Conservation (phyloP, 2,797 vertebrate genomes). For the Macrochelys suwanniensis region DNA sequence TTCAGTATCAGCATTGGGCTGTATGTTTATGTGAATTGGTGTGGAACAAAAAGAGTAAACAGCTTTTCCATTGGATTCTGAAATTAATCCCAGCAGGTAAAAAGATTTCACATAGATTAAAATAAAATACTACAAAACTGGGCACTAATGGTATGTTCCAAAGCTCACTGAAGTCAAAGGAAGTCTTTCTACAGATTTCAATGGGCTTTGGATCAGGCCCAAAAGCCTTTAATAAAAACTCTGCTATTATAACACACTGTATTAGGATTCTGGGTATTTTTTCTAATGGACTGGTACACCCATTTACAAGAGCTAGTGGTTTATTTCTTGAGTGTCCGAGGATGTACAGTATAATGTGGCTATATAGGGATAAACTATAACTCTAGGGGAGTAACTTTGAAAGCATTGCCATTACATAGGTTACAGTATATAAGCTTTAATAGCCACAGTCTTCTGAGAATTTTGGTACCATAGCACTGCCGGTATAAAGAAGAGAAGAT, state of each 20-base stretch:
- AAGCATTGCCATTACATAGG: neutral
- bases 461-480: neutral
- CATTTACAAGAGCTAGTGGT: too few species aligned
- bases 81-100: conserved; percentile 42
- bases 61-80: conserved; percentile 31
- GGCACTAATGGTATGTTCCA: neutral
- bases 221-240: conserved; percentile 16
- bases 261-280: neutral
- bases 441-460: neutral
- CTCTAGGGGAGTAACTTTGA: neutral
- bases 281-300: neutral
- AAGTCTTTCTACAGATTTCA: conserved; percentile 26
- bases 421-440: neutral
- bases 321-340: neutral
- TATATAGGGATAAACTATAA: neutral
- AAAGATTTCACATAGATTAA: conserved; percentile 45
- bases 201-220: neutral
- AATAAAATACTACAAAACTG: neutral
- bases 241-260: neutral
- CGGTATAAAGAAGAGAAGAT: neutral
- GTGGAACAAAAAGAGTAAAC: neutral
- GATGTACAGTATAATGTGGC: neutral
- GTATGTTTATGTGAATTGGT: conserved; percentile 24
- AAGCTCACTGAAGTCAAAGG: neutral
- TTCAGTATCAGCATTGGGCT: conserved; percentile 14